phyloP scores from a whole-genome alignment of 1,140 invertebrate species.

The Magallana gigas region DNA sequence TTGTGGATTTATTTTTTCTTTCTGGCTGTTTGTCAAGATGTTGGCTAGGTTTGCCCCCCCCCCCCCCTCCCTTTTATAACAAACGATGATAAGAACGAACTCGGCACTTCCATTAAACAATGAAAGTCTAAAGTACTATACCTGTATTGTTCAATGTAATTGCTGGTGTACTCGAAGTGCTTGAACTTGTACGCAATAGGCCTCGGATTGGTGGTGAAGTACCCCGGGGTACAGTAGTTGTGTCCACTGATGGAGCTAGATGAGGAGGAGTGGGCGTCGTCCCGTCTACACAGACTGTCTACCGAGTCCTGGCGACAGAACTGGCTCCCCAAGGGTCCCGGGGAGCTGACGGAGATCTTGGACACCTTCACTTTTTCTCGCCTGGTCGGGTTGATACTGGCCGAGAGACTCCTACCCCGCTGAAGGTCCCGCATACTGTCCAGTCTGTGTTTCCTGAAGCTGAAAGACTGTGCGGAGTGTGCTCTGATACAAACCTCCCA shows the following conservation, averaged over 20 bases:
- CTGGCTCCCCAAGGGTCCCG: neutral
- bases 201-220: neutral
- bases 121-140: neutral
- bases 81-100: neutral
- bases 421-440: neutral
- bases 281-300: neutral
- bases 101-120: neutral
- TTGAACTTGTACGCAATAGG: slow-evolving; percentile 44
- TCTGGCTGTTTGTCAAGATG: neutral
- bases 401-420: slow-evolving; percentile 13
- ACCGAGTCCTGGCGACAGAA: neutral
- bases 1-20: no score
- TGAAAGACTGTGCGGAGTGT: slow-evolving; percentile 37
- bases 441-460: neutral
- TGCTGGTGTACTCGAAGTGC: slow-evolving; percentile 37
- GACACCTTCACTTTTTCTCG: slow-evolving; percentile 6
- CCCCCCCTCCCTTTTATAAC: no score
- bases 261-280: neutral
- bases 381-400: neutral
- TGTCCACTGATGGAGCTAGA: neutral
- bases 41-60: no score
- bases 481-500: slow-evolving; percentile 42
- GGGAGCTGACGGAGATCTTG: neutral
- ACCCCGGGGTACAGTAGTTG: slow-evolving; percentile 38
- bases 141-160: slow-evolving; percentile 52